These are phyloP conservation scores for Protaetia brevitarsis DNA, from an alignment of 1,140 invertebrate species.

Conservation along the genomic window DNA sequence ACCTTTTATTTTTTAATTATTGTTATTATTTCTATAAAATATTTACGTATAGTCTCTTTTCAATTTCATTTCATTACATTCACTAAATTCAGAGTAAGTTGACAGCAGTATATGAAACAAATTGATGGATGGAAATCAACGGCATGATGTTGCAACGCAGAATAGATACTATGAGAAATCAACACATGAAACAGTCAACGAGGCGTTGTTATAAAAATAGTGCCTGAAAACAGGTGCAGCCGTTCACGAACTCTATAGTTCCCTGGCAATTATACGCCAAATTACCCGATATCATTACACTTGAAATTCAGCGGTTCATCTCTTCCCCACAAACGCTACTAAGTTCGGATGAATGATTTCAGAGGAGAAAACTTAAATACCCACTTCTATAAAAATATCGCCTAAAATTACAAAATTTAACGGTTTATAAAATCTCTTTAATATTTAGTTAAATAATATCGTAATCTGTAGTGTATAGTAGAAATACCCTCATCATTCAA, in stretches of 20 bases:
- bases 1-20: too few species aligned
- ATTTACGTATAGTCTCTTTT: too few species aligned
- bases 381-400: not conserved
- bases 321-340: not conserved
- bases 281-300: constrained; percentile 2
- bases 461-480: too few species aligned
- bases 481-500: too few species aligned
- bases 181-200: not conserved
- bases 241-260: constrained; percentile 7
- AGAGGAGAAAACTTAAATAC: not conserved
- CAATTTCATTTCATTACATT: not conserved
- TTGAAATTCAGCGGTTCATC: not conserved
- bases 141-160: not conserved
- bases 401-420: not conserved
- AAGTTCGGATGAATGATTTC: not conserved
- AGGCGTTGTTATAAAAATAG: not conserved
- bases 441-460: not conserved
- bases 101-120: not conserved
- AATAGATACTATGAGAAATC: not conserved
- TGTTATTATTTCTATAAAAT: too few species aligned
- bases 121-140: not conserved
- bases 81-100: not conserved
- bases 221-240: constrained; percentile 1
- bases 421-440: not conserved
- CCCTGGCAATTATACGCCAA: not conserved